Percentiles rank a stretch among this genome's conserved stretches.
These are phyloP conservation scores for Apis cerana DNA, from an alignment of 1,140 invertebrate species.

Conservation along the genomic window DNA sequence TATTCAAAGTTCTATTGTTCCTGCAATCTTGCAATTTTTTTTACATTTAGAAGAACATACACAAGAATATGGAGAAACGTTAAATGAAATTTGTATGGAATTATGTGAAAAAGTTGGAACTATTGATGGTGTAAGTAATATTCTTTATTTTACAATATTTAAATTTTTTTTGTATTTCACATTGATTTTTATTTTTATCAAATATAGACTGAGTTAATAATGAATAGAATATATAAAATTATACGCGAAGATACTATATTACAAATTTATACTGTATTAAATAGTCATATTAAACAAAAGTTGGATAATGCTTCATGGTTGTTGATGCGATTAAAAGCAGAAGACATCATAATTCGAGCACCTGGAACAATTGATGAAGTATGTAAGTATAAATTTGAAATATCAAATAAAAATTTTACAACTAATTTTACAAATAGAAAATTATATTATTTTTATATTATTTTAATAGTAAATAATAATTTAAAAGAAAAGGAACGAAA, in stretches of 20 bases:
- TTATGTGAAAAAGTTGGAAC: constrained; percentile 74
- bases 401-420: not conserved
- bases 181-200: constrained; percentile 34
- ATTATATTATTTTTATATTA: not conserved
- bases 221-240: constrained; percentile 71
- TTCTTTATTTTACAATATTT: not conserved
- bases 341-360: constrained; percentile 60
- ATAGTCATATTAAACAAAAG: constrained; percentile 75
- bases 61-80: constrained; percentile 68
- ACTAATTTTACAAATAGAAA: not conserved
- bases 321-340: constrained; percentile 77
- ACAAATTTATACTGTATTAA: constrained; percentile 74
- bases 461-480: constrained; percentile 70
- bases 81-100: constrained; percentile 76
- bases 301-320: constrained; percentile 79
- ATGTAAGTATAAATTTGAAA: constrained; percentile 26
- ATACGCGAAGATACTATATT: constrained; percentile 72
- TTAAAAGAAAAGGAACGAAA: constrained; percentile 78
- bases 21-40: constrained; percentile 70
- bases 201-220: constrained; percentile 58
- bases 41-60: constrained; percentile 72
- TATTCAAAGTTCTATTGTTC: constrained; percentile 62
- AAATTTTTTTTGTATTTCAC: not conserved
- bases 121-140: constrained; percentile 71
- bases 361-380: constrained; percentile 20